Conservation (phyloP, 2,113 vertebrate species). For the Leucopternis melanops region DNA sequence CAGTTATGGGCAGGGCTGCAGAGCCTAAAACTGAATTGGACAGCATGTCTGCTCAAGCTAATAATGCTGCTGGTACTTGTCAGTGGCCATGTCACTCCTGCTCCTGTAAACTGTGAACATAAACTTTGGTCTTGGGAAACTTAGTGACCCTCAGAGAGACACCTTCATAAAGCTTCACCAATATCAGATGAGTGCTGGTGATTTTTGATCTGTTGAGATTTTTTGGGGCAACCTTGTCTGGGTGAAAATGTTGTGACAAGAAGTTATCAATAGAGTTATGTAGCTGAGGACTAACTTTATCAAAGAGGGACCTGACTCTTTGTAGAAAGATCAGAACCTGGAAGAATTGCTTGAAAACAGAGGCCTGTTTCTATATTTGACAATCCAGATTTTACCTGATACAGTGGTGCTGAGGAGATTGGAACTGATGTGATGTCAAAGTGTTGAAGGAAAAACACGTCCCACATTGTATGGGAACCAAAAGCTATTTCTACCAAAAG, state of each 20-base stretch:
- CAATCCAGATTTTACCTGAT: background rate
- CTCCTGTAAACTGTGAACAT: background rate
- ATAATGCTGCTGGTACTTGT: slow-evolving; percentile 32
- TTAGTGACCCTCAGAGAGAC: background rate
- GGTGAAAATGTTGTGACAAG: background rate
- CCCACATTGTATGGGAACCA: background rate
- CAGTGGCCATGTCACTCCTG: background rate
- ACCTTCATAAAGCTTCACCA: background rate
- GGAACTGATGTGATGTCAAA: background rate
- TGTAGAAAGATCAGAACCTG: background rate
- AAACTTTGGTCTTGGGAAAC: slow-evolving; percentile 8
- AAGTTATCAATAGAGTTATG: background rate
- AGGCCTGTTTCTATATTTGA: background rate
- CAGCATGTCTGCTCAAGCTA: slow-evolving; percentile 23
- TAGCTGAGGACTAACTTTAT: background rate
- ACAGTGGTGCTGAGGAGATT: background rate
- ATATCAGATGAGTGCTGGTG: background rate
- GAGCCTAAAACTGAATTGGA: slow-evolving; percentile 39
- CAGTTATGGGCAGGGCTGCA: slow-evolving; percentile 22
- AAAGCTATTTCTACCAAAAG: background rate
- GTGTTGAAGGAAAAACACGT: background rate
- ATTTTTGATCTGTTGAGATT: background rate
- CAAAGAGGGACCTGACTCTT: background rate
- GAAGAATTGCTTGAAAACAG: background rate
- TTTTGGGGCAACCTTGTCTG: background rate